phyloP scores from a whole-genome alignment of 1,140 invertebrate species.

The Ylistrum balloti region DNA sequence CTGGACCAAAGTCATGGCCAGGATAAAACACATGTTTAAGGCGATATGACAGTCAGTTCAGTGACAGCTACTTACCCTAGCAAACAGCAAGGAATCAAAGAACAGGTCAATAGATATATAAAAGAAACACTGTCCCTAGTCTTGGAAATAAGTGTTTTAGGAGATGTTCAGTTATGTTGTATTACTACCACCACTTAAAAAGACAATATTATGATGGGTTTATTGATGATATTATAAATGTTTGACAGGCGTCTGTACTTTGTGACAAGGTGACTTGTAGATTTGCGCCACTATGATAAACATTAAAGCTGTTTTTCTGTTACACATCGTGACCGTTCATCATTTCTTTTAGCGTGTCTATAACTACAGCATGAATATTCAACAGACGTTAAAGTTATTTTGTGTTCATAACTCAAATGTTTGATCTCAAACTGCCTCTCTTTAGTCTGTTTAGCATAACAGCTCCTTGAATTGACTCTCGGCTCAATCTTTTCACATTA shows the following conservation, averaged over 20 bases:
- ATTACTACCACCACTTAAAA: background rate
- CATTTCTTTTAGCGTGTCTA: background rate
- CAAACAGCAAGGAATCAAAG: background rate
- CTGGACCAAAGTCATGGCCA: background rate
- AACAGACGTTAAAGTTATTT: background rate
- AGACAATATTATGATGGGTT: background rate
- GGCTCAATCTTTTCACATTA: background rate
- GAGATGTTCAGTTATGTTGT: background rate
- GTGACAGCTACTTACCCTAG: background rate
- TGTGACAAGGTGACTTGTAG: background rate
- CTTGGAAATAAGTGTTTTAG: background rate
- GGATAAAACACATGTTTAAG: conserved; percentile 35
- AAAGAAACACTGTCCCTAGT: background rate
- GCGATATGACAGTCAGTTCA: background rate
- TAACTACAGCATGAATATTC: background rate
- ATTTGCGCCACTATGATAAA: too few species aligned
- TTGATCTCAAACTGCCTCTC: background rate
- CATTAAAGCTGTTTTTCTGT: background rate
- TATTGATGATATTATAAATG: background rate
- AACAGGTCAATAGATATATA: background rate
- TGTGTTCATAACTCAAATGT: background rate
- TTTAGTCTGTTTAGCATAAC: background rate
- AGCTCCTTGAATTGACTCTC: background rate
- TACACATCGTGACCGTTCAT: background rate
- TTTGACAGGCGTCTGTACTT: background rate